Base-by-base conservation (phyloP, 2,888 invertebrate species). In the Sclerodermus sp. region DNA sequence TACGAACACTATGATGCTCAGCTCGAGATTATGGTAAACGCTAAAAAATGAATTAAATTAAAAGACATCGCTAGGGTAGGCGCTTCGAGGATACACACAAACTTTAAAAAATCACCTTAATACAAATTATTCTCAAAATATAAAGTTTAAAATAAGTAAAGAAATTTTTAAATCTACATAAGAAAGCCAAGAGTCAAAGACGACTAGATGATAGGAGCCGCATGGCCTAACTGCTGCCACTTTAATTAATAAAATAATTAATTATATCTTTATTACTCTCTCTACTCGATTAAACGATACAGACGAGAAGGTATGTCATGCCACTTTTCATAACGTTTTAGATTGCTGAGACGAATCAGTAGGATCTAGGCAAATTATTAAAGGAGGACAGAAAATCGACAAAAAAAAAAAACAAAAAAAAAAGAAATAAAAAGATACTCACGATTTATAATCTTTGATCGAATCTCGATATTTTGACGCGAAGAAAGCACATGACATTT, bases 181-280 rank as follows among this genome's bases (percentile, higher is more conserved):
- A 70, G 55, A 68, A 70, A 74, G 75, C 73, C 73, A 73, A 74
- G 71, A 71, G 71, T 74, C 71, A 67, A 72, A 72, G 71, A 73
- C 62, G 74, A 75, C 65, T 77, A 74, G 74, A 68, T 68, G 60
- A 74, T 77, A 77, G 76, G 68, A 71, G 77, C 76, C 74, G 76
- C 74, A 77, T 76, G 77, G 77, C 77, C 77, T 77, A 77, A 77
- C 65, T 73, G 77, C 77, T 77, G 75, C 76, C 76, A 76, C 73
- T 76, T 73, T 70, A 63, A 75, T 68, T 72, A 74, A 71, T 68
- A 70, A 66, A 62, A 64, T 67, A 52, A 67, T 67, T 69, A 71
- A 74, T 70, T 69, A 69, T 68, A 73, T 71, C 68, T 75, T 76
- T 73, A 75, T 74, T 74, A 75, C 66, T n/a, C n/a, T n/a, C n/a